Conservation (phyloP, 1,140 invertebrate species). For the Bicyclus anynana region DNA sequence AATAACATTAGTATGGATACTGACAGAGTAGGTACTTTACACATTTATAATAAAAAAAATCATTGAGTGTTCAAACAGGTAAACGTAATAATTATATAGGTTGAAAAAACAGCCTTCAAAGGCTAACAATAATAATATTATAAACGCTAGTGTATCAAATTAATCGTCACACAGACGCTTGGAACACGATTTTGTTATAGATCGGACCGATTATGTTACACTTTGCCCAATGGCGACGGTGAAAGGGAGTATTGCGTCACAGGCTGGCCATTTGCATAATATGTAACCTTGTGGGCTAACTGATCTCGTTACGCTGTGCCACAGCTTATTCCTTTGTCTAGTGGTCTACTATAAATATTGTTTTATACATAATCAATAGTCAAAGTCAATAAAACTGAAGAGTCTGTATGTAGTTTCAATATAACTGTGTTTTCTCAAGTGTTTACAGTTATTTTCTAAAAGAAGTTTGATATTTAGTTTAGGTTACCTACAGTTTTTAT, state of each 20-base stretch:
- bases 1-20: too few species aligned
- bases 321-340: constrained; percentile 7
- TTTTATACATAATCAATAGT: too few species aligned
- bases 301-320: constrained; percentile 5
- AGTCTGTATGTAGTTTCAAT: too few species aligned
- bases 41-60: background rate
- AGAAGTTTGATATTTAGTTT: too few species aligned
- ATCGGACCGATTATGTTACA: constrained; percentile 23
- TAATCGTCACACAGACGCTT: constrained; percentile 6
- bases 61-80: too few species aligned
- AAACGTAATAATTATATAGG: background rate
- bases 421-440: too few species aligned
- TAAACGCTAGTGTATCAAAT: background rate
- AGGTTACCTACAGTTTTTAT: too few species aligned
- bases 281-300: constrained; percentile 12
- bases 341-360: background rate
- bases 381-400: too few species aligned
- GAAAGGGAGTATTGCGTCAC: constrained; percentile 65
- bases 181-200: constrained; percentile 10
- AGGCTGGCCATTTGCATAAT: constrained; percentile 31
- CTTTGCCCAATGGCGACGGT: constrained; percentile 39
- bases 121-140: background rate
- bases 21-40: too few species aligned
- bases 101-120: background rate
- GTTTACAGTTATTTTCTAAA: too few species aligned